Evolutionary conservation across 64 coral and sea anemone genomes (phyloP), one percentile per base, ranked within the genome.

Genomic region (Dendrophyllia cribrosa): DNA sequence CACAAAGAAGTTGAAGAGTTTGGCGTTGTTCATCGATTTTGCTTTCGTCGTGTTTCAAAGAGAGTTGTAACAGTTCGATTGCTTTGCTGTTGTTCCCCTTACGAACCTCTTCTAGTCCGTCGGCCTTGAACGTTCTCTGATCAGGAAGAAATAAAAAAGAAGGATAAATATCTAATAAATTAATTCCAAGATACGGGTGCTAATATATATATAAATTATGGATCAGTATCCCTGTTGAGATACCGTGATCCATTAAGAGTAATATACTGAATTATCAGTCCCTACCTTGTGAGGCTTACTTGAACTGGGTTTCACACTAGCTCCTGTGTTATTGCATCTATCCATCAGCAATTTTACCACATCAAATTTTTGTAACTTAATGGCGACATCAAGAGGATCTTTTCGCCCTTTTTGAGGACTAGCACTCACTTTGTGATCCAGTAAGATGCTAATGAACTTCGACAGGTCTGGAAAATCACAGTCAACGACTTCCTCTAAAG

Each of bases 371-470:
- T 75, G 51, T 11, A 58, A 21, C 46, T 88, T 52, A 55, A 88
- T 59, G 25, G 86, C 70, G 60, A 88, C 53, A 5, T 75, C 16
- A 13, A 63, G 22, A 21, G 86, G 53, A 47, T 11, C 46, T 74
- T 62, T 63, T n/a, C 71, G 43, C 20, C 71, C 70, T 10, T 71
- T 34, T 75, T 4, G 45, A 55, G 52, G 52, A 62, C 44, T 47
- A 15, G 44, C 89, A 68, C 23, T 58, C 4, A 78, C 89, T 23
- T 82, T 72, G 34, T 91, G 78, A 59, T 73, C 46, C 70, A 88
- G 21, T 24, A 88, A 23, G 4, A 59, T 17, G 58, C 48, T 59
- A 12, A 88, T 62, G 17, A 88, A 58, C 2, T 88, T 15, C 5
- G 6, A 52, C 16, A 71, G 72, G 75, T 72, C 21, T 73, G 16